Conservation (phyloP, 1,140 invertebrate genomes). For the Probaryconus sp. region DNA sequence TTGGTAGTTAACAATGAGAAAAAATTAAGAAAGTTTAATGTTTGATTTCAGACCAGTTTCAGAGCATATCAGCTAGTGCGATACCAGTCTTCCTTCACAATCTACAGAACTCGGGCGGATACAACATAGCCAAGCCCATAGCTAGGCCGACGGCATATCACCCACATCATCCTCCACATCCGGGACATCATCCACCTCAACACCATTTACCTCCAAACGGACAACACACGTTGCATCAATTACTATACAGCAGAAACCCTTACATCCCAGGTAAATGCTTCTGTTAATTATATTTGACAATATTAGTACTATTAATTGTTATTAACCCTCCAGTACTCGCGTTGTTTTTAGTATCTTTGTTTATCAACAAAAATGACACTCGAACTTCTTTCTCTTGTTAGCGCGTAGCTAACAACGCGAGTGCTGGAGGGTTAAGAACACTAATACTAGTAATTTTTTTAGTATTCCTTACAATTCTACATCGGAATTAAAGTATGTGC, state of each 20-base stretch:
- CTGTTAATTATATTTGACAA: conserved; percentile 15
- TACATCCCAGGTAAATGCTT: conserved; percentile 77
- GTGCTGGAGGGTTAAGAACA: too few relatives aligned
- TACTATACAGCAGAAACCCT: conserved; percentile 77
- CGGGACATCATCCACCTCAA: conserved; percentile 76
- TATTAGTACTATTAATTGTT: not conserved
- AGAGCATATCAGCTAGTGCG: conserved; percentile 70
- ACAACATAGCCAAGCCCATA: conserved; percentile 79
- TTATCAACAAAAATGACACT: too few relatives aligned
- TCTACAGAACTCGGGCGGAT: conserved; percentile 74
- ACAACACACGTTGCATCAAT: conserved; percentile 78
- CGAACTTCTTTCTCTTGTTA: too few relatives aligned
- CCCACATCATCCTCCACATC: conserved; percentile 74
- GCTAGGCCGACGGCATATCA: conserved; percentile 78
- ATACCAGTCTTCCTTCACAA: conserved; percentile 75
- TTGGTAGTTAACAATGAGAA: not conserved
- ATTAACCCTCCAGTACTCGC: too few relatives aligned
- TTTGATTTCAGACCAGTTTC: conserved; percentile 73
- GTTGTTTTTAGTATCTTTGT: too few relatives aligned
- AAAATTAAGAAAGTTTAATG: conserved; percentile 9
- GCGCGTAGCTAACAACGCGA: too few relatives aligned
- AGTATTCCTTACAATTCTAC: too few relatives aligned
- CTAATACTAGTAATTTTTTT: too few relatives aligned
- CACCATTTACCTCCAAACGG: conserved; percentile 73
- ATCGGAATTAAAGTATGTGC: too few relatives aligned